Base-by-base conservation (phyloP, 2,888 invertebrate species). In the Malthinus seriepunctatus region DNA sequence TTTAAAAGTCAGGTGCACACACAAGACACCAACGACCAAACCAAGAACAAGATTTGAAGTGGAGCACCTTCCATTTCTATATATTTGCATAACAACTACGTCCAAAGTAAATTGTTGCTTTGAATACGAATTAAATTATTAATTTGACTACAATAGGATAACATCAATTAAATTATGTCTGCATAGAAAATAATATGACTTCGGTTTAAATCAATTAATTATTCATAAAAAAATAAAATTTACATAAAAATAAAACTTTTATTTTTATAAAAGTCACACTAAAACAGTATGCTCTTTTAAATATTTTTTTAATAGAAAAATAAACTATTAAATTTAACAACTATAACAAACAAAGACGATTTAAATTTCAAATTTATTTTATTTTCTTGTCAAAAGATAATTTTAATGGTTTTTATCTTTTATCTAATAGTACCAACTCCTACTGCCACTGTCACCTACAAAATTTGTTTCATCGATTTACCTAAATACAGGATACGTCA, bases 241-340 rank as follows among this genome's bases (percentile, higher is more conserved):
- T 60, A 54, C 60, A 60, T 60, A 39, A 60, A 55, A 60, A 42
- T 46, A 46, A 51, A 60, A 51, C 44, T 39, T 44, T 32, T 38
- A 9, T 11, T 37, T n/a, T 6, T n/a, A 37, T 50, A 59, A 60
- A 46, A 23, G 38, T 39, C 12, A 39, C 32, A 14, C 46, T 54
- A 59, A 59, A 53, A 59, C 60, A 55, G 55, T 47, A 51, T 60
- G 60, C 31, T 55, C 55, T 47, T 50, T 23, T 35, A 46, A 55
- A 34, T 31, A 32, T 23, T 9, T 42, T 42, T 14, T 15, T 42
- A 15, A 11, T 15, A 11, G 15, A 42, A 14, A 42, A 42, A 42
- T 42, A 42, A 23, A 23, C 23, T 23, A 23, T 23, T 42, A 42
- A 42, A 42, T 23, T 42, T 42, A 42, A 14, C 39, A 42, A 42